Conservation (phyloP, 2,113 vertebrate genomes). For the Amazona vittata region DNA sequence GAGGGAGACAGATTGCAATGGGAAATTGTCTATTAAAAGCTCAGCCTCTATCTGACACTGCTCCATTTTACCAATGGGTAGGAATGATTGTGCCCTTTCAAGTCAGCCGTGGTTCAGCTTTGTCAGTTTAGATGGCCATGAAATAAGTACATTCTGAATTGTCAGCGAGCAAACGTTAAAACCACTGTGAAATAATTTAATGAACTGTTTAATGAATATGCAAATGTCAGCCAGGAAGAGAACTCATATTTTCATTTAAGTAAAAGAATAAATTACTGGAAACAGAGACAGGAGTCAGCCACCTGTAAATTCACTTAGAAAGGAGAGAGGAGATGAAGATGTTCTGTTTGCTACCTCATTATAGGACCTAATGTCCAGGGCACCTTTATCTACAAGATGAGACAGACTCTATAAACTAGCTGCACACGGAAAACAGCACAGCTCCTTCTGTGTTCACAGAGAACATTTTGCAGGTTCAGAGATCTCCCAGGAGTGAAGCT, state of each 20-base stretch:
- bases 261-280: constrained; percentile 42
- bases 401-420: not conserved
- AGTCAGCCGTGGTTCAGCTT: not conserved
- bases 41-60: not conserved
- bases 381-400: not conserved
- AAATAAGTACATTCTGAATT: not conserved
- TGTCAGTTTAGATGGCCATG: not conserved
- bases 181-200: not conserved
- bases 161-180: constrained; percentile 5
- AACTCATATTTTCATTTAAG: constrained; percentile 2
- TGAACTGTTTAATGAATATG: constrained; percentile 50
- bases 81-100: not conserved
- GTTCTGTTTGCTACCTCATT: not conserved
- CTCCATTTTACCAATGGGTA: not conserved
- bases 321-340: not conserved
- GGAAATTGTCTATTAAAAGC: not conserved
- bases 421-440: not conserved
- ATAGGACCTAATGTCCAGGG: not conserved
- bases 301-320: not conserved
- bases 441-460: not conserved
- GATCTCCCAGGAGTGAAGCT: not conserved
- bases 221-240: constrained; percentile 37
- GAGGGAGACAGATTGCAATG: not conserved
- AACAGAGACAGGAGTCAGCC: not conserved
- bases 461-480: not conserved